Evolutionary conservation across 2,888 invertebrate genomes (phyloP).

Genomic region (Prosopocoilus inquinatus): DNA sequence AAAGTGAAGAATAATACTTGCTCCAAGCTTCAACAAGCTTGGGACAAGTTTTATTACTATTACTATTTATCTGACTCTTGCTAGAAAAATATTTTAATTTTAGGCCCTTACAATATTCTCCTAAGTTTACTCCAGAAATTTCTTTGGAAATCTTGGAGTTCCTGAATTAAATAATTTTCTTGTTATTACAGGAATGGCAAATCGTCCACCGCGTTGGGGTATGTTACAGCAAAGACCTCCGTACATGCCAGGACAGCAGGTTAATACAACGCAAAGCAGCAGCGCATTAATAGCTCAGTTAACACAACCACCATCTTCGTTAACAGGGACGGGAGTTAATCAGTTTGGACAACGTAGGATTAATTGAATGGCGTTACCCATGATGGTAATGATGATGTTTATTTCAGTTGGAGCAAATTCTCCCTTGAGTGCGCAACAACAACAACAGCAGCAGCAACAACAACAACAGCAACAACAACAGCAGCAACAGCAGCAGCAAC

Average conservation of each 20-base stretch:
- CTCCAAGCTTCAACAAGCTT: no score
- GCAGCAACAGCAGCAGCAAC: constrained; percentile 44
- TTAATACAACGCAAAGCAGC: constrained; percentile 47
- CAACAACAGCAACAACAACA: constrained; percentile 43
- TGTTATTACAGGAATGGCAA: constrained; percentile 24
- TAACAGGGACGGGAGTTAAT: constrained; percentile 49
- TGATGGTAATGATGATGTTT: constrained; percentile 7
- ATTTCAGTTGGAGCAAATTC: constrained; percentile 34
- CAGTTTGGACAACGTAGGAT: constrained; percentile 44
- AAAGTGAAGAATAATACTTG: no score
- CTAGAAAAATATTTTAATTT: no score
- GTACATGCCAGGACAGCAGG: constrained; percentile 39
- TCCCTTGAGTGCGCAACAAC: constrained; percentile 34
- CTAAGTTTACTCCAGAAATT: constrained; percentile 7
- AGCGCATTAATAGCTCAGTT: constrained; percentile 60
- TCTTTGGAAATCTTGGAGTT: no score
- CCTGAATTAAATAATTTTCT: no score
- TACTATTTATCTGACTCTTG: neutral
- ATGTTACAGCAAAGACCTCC: constrained; percentile 61
- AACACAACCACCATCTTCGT: constrained; percentile 56
- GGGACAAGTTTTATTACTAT: no score
- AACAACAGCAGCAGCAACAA: constrained; percentile 43
- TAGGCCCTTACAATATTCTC: neutral
- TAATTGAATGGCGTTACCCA: neutral
- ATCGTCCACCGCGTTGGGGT: constrained; percentile 61